Conservation (phyloP, 2,888 invertebrate species). For the Leptinotarsa peninsularis region DNA sequence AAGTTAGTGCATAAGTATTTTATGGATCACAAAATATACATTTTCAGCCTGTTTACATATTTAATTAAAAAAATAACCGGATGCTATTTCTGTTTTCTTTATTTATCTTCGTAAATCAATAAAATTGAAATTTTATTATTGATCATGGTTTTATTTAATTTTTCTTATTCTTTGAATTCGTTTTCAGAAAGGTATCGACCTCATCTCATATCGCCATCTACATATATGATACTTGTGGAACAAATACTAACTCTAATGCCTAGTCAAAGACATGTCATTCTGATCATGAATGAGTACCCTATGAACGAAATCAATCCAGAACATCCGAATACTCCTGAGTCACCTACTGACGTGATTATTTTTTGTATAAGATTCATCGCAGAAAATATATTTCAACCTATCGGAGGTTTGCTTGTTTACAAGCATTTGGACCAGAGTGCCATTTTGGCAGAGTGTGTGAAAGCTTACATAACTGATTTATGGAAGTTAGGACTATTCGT, state of each 20-base stretch:
- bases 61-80: too few species aligned
- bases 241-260: conserved; percentile 41
- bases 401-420: conserved; percentile 43
- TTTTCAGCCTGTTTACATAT: too few species aligned
- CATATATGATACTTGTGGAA: conserved; percentile 35
- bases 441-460: conserved; percentile 43
- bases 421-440: conserved; percentile 39
- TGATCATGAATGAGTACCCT: conserved; percentile 43
- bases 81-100: too few species aligned
- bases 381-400: conserved; percentile 44
- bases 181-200: conserved; percentile 38
- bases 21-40: too few species aligned
- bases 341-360: conserved; percentile 42
- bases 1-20: too few species aligned
- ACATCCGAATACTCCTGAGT: conserved; percentile 32
- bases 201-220: conserved; percentile 34
- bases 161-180: conserved; percentile 1
- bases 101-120: too few species aligned
- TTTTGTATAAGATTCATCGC: conserved; percentile 42
- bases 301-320: conserved; percentile 37
- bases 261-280: conserved; percentile 37
- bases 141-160: neutral
- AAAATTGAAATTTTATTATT: neutral
- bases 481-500: conserved; percentile 46
- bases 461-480: conserved; percentile 45